Evolutionary conservation across 2,888 invertebrate species (phyloP).

Genomic region (Drosophila austrosaltans): DNA sequence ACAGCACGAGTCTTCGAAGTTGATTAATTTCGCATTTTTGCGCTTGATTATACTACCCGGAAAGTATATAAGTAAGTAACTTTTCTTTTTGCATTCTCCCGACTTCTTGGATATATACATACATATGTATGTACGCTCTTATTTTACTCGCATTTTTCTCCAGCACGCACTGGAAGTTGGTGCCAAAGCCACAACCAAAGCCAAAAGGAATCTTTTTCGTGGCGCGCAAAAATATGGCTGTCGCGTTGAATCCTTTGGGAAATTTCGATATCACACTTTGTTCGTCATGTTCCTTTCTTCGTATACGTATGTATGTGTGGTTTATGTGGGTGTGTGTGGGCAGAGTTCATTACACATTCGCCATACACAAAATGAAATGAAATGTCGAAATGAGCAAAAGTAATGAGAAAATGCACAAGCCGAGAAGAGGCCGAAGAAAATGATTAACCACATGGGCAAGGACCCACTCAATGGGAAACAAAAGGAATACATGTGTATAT

Average conservation of each 20-base stretch:
- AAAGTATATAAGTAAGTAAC: constrained; percentile 23
- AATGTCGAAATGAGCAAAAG: constrained; percentile 76
- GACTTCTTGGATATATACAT: constrained; percentile 1
- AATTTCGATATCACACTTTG: constrained; percentile 79
- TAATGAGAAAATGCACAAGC: constrained; percentile 66
- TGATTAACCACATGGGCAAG: constrained; percentile 65
- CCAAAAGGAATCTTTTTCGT: constrained; percentile 64
- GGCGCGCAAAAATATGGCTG: constrained; percentile 71
- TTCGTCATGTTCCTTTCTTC: constrained; percentile 58
- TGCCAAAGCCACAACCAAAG: neutral
- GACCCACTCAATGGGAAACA: neutral
- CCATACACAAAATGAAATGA: constrained; percentile 54
- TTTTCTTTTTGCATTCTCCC: constrained; percentile 30
- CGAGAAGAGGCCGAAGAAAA: constrained; percentile 13
- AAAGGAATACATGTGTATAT: neutral
- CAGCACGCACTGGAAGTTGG: constrained; percentile 39
- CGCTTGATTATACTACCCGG: constrained; percentile 68
- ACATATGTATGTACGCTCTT: neutral
- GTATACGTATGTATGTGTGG: constrained; percentile 28
- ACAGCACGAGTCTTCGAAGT: constrained; percentile 57
- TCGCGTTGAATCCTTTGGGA: constrained; percentile 75
- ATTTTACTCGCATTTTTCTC: constrained; percentile 41
- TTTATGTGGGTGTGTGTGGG: constrained; percentile 41
- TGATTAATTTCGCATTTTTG: constrained; percentile 78
- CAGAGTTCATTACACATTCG: constrained; percentile 74